Evolutionary conservation across 1,140 invertebrate species (phyloP).

Genomic region (Drosophila lacteicornis): DNA sequence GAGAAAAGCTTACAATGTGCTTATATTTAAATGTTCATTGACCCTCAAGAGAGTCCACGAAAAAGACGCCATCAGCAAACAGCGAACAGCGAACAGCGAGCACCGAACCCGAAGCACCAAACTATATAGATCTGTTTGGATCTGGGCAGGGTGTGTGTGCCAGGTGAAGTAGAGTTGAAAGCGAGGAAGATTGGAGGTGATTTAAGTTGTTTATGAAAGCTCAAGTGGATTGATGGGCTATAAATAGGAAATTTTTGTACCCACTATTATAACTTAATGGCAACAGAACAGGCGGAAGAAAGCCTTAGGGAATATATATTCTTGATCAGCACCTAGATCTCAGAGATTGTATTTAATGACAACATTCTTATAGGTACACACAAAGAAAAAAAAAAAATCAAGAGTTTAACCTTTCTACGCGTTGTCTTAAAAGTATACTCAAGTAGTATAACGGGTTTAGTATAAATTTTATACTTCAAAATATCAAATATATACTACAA

Average conservation of each 20-base stretch:
- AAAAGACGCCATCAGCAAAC: slow-evolving; percentile 31
- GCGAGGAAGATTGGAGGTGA: background rate
- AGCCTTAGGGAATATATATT: background rate
- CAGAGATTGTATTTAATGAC: too few relatives aligned
- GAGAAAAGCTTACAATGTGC: slow-evolving; percentile 66
- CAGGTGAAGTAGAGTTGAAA: background rate
- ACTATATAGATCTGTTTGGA: slow-evolving; percentile 3
- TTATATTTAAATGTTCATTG: slow-evolving; percentile 75
- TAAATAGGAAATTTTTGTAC: background rate
- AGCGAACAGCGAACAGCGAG: background rate
- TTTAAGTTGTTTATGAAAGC: slow-evolving; percentile 10
- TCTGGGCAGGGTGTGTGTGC: background rate
- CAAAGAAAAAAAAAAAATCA: too few relatives aligned
- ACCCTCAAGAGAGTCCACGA: slow-evolving; percentile 41
- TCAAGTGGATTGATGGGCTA: slow-evolving; percentile 8
- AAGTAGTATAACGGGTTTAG: too few relatives aligned
- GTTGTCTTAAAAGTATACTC: too few relatives aligned
- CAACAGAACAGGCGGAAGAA: background rate
- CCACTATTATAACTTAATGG: too few relatives aligned
- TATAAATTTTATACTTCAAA: too few relatives aligned
- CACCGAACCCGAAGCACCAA: slow-evolving; percentile 17
- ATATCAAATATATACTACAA: too few relatives aligned
- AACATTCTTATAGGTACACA: too few relatives aligned
- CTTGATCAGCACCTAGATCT: too few relatives aligned
- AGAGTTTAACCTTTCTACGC: too few relatives aligned